Base-by-base conservation (phyloP, 2,797 vertebrate genomes). In the Mycteria americana region DNA sequence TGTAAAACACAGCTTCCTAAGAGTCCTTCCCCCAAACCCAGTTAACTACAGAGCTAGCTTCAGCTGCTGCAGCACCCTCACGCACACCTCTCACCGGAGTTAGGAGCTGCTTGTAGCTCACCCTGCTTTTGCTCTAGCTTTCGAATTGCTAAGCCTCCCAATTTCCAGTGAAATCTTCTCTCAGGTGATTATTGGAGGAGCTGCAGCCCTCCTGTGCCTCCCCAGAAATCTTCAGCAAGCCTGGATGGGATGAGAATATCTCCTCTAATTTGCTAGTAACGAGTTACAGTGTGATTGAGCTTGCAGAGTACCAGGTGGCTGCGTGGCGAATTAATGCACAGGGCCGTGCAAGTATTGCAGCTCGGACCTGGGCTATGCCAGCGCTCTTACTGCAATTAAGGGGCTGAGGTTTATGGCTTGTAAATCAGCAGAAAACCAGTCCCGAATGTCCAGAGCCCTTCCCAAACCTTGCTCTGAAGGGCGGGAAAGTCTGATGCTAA, bases 321-420 rank as follows among this genome's bases (percentile, higher is more conserved):
- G 21, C 0, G 5, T 0, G 41, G 25, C 5, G 48, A 18, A 19
- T 15, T 30, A 6, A 15, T 1, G 22, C 7, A 3, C 25, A 0
- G 1, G 2, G 53, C 22, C 0, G 8, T 24, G 25, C n/a, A 12
- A 37, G 46, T 15, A 3, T 17, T 9, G 25, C 28, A 35, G 63
- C 56, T 70, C 1, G 1, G 39, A 31, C 13, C 50, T 3, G 22
- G 72, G 39, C 51, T 54, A 4, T 21, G 51, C 60, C 56, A 2
- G 33, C 4, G 68, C 54, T 68, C 22, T 39, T 13, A 2, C 4
- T 11, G 63, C 77, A 16, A 1, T 13, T 4, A 10, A 56, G 5
- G 50, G 51, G 10, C 53, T 75, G 48, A 31, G 48, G 5, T 39
- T 78, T 35, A 9, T 3, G 45, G 19, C 53, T 43, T 72, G 53